Evolutionary conservation across 2,888 invertebrate genomes (phyloP).

Genomic region (Leistus spinibarbis): DNA sequence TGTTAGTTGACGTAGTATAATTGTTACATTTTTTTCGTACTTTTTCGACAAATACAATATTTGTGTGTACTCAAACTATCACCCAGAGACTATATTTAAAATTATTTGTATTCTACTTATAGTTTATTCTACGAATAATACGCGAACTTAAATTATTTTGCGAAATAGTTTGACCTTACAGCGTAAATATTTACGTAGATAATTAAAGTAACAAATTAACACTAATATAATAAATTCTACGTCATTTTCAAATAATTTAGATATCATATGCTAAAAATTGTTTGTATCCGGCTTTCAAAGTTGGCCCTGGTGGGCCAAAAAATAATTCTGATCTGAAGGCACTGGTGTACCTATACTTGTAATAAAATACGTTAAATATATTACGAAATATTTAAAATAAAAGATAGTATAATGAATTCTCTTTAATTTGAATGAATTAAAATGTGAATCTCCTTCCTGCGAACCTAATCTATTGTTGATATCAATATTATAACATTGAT

Average conservation of each 20-base stretch:
- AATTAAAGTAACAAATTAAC: slow-evolving; percentile 27
- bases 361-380: no score
- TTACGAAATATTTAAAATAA: no score
- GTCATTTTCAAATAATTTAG: slow-evolving; percentile 16
- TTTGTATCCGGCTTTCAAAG: background rate
- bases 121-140: background rate
- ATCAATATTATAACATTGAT: background rate
- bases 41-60: background rate
- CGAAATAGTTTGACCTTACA: slow-evolving; percentile 31
- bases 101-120: no score
- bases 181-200: slow-evolving; percentile 8
- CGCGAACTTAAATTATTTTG: slow-evolving; percentile 1
- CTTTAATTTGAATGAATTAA: no score
- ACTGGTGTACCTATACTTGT: no score
- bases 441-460: no score
- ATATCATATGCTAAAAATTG: background rate
- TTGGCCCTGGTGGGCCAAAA: no score
- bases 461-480: no score
- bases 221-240: slow-evolving; percentile 14
- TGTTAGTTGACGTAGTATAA: background rate
- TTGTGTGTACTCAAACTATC: no score
- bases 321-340: no score
- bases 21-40: background rate
- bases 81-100: no score
- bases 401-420: no score